Conservation (phyloP, 2,888 invertebrate species). For the Noctua janthina region DNA sequence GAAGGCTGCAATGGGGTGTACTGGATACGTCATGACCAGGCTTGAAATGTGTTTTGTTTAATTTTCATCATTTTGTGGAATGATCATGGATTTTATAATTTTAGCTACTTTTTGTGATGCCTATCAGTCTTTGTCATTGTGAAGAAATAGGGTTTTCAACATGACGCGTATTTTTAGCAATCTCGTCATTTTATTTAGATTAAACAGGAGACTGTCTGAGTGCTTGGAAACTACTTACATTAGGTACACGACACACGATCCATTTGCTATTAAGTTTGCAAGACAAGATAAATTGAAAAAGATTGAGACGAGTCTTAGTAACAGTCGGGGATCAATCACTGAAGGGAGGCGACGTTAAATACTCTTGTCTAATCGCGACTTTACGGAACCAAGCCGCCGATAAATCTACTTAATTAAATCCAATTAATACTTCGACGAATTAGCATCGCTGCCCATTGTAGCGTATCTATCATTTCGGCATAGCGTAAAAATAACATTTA, state of each 20-base stretch:
- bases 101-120: background rate
- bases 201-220: background rate
- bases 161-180: background rate
- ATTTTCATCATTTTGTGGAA: background rate
- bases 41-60: constrained; percentile 11
- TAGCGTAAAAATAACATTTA: constrained; percentile 52
- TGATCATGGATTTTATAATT: background rate
- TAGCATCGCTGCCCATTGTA: constrained; percentile 43
- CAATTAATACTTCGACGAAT: constrained; percentile 58
- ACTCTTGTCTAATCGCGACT: constrained; percentile 48
- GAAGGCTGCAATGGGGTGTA: constrained; percentile 50
- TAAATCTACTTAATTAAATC: constrained; percentile 62
- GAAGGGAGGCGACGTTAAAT: constrained; percentile 38
- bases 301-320: constrained; percentile 15
- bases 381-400: constrained; percentile 52
- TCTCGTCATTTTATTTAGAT: background rate
- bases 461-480: constrained; percentile 43
- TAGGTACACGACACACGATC: background rate
- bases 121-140: background rate
- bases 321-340: constrained; percentile 45
- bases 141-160: background rate
- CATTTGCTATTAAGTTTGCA: background rate
- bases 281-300: constrained; percentile 27
- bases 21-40: constrained; percentile 48
- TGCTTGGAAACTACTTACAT: background rate